A percentile compares a stretch with the other conserved stretches of the same genome.
Evolutionary conservation across 2,888 invertebrate species (phyloP).

Genomic region (Gonocerus acuteangulatus): DNA sequence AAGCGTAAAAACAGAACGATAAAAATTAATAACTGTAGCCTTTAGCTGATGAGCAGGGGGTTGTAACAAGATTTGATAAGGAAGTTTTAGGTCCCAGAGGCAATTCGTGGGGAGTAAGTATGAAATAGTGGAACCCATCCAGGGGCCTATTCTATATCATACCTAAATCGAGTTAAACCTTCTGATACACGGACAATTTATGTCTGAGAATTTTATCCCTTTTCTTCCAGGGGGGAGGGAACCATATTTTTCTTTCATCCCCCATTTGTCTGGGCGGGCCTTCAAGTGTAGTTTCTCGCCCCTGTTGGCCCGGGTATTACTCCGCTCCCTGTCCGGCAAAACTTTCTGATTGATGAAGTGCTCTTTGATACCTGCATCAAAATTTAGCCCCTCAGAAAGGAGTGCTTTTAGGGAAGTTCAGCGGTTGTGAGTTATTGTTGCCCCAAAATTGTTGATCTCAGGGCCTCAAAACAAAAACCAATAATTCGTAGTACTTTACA

Average conservation of each 20-base stretch:
- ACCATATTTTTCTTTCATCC: slow-evolving; percentile 8
- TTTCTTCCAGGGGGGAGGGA: neutral
- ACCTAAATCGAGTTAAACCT: slow-evolving; percentile 21
- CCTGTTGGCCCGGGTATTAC: no score
- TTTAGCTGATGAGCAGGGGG: neutral
- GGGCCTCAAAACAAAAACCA: no score
- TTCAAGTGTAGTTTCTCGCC: no score
- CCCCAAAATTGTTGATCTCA: no score
- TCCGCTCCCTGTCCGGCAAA: no score
- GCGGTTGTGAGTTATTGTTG: no score
- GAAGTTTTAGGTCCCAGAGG: neutral
- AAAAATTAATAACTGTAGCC: slow-evolving; percentile 9
- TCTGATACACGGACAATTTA: slow-evolving; percentile 19
- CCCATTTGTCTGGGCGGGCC: neutral
- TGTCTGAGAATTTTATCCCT: neutral
- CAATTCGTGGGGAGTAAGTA: neutral
- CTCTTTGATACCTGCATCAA: no score
- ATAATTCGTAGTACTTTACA: no score
- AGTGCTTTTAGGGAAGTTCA: no score
- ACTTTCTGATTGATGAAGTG: no score
- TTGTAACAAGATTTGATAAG: slow-evolving; percentile 19
- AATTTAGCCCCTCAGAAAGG: no score
- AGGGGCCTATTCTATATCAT: neutral
- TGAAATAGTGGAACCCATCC: neutral
- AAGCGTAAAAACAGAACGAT: slow-evolving; percentile 1